Conservation (phyloP, 2,888 invertebrate species). For the Ganaspis brasiliensis region DNA sequence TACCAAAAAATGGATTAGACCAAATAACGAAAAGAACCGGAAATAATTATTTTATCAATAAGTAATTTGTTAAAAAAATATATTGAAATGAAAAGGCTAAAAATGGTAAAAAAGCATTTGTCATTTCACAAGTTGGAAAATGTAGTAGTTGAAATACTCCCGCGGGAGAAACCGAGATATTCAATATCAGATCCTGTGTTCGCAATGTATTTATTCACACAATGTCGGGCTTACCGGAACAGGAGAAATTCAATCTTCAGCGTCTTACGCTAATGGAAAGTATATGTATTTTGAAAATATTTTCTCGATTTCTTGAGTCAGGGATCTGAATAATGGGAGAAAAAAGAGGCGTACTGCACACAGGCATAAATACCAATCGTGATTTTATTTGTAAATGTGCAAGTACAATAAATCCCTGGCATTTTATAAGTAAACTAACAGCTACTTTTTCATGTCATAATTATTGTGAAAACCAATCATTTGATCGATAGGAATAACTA, state of each 20-base stretch:
- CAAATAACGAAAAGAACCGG: no score
- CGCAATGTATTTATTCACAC: constrained; percentile 61
- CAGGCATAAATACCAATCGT: background rate
- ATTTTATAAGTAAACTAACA: no score
- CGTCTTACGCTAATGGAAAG: constrained; percentile 34
- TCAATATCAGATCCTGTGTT: constrained; percentile 69
- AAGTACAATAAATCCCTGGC: no score
- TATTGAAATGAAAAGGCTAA: background rate
- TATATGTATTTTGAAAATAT: constrained; percentile 30
- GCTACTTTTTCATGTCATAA: no score
- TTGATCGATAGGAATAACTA: no score
- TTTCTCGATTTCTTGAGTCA: constrained; percentile 12
- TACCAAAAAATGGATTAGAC: no score
- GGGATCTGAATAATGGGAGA: constrained; percentile 23
- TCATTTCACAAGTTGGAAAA: constrained; percentile 13
- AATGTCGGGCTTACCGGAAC: constrained; percentile 26
- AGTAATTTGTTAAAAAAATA: no score
- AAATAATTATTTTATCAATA: no score
- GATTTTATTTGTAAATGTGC: no score
- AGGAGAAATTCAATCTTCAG: constrained; percentile 35
- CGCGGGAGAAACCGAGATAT: constrained; percentile 64
- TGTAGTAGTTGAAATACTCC: constrained; percentile 58
- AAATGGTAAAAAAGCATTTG: background rate
- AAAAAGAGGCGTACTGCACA: background rate
- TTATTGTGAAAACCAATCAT: no score